A percentile compares a stretch with the other conserved stretches of the same genome.
Conservation (phyloP, 2,888 invertebrate genomes). For the Sarcophaga carnaria region DNA sequence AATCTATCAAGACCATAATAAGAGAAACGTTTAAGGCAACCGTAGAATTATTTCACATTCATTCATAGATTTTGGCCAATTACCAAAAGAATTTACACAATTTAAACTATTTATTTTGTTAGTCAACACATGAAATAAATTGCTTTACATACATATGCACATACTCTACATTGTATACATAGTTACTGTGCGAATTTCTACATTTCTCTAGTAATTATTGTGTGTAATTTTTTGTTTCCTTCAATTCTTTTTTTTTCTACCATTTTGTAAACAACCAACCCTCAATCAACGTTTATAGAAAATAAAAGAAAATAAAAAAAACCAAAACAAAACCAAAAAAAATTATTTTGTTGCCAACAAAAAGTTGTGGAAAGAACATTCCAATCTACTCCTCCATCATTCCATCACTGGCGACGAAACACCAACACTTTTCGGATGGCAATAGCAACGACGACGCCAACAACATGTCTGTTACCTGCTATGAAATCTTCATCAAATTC, state of each 20-base stretch:
- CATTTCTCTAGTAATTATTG: background rate
- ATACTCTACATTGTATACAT: too few relatives aligned
- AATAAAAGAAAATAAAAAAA: background rate
- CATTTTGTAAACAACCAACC: constrained; percentile 4
- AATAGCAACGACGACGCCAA: constrained; percentile 35
- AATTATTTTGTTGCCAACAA: constrained; percentile 7
- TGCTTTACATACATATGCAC: too few relatives aligned
- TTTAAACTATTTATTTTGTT: constrained; percentile 42
- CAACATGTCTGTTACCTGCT: constrained; percentile 50
- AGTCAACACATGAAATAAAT: constrained; percentile 40
- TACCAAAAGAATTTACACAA: constrained; percentile 55
- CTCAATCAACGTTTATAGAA: constrained; percentile 18
- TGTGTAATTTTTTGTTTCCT: constrained; percentile 12
- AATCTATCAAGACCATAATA: background rate
- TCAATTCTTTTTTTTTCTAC: constrained; percentile 5
- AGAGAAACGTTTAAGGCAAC: background rate
- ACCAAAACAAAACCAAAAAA: background rate
- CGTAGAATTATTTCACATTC: background rate
- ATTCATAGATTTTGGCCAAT: constrained; percentile 46
- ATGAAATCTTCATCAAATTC: constrained; percentile 24
- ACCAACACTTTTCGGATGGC: constrained; percentile 19
- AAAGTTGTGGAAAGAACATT: constrained; percentile 35
- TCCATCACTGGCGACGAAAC: constrained; percentile 29
- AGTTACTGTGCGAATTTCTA: constrained; percentile 34
- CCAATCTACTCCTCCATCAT: constrained; percentile 54